phyloP scores from a whole-genome alignment of 2,888 invertebrate genomes.

The Saturnia pavonia region DNA sequence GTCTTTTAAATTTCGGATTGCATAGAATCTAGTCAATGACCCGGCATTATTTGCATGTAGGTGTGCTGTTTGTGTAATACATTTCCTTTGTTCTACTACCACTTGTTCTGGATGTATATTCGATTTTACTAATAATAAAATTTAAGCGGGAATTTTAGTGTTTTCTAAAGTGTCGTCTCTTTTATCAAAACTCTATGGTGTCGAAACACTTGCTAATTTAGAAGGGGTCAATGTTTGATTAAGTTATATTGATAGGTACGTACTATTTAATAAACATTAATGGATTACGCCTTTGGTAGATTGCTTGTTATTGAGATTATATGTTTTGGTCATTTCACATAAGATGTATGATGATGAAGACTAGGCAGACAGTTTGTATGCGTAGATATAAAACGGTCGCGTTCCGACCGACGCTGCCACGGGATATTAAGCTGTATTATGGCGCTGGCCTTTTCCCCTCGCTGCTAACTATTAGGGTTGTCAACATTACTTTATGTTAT shows the following conservation, averaged over 20 bases:
- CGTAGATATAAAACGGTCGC: slow-evolving; percentile 68
- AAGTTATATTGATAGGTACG: slow-evolving; percentile 20
- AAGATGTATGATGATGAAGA: slow-evolving; percentile 26
- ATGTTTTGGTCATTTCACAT: slow-evolving; percentile 1
- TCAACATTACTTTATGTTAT: background rate
- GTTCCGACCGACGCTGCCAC: slow-evolving; percentile 66
- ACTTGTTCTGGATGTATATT: slow-evolving; percentile 31
- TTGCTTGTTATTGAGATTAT: slow-evolving; percentile 11
- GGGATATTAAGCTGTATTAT: slow-evolving; percentile 62
- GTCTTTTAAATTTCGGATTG: slow-evolving; percentile 50
- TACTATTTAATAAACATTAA: slow-evolving; percentile 22
- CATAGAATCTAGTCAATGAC: slow-evolving; percentile 70
- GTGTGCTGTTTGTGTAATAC: slow-evolving; percentile 53
- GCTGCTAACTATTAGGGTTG: background rate
- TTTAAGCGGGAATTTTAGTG: slow-evolving; percentile 41
- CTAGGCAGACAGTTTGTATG: slow-evolving; percentile 51
- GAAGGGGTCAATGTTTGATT: slow-evolving; percentile 30
- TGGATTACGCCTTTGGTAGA: slow-evolving; percentile 21
- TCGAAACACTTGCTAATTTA: slow-evolving; percentile 26
- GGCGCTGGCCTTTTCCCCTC: slow-evolving; percentile 48
- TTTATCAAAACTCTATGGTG: slow-evolving; percentile 36
- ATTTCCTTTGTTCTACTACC: slow-evolving; percentile 62
- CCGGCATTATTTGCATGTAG: slow-evolving; percentile 74
- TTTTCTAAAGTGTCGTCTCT: background rate
- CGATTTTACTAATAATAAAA: slow-evolving; percentile 23